phyloP scores from a whole-genome alignment of 2,888 invertebrate species.

The Sipha maydis region DNA sequence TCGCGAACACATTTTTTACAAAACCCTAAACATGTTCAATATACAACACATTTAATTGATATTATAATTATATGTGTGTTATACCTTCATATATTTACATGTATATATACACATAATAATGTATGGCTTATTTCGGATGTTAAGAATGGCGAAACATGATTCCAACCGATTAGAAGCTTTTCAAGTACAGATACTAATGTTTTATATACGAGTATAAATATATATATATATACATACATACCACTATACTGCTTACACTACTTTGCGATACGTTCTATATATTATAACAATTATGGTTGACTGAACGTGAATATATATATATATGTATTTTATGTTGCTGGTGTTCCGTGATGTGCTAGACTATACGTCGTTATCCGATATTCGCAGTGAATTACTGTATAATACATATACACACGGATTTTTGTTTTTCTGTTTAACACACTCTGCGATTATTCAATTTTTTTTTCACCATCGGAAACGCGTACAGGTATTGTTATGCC shows the following conservation, averaged over 20 bases:
- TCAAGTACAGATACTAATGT: constrained; percentile 24
- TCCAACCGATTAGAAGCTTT: constrained; percentile 55
- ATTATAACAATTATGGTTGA: constrained; percentile 52
- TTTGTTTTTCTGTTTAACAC: constrained; percentile 35
- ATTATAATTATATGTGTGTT: background rate
- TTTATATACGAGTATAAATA: background rate
- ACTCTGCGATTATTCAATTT: background rate
- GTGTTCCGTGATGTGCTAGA: background rate
- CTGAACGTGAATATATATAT: constrained; percentile 16
- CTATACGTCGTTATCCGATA: constrained; percentile 16
- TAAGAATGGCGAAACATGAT: constrained; percentile 49
- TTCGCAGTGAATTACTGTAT: constrained; percentile 5
- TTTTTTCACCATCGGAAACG: background rate
- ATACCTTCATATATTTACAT: background rate
- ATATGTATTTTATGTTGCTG: background rate
- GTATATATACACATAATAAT: background rate
- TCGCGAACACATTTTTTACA: background rate
- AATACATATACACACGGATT: background rate
- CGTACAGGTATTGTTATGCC: background rate
- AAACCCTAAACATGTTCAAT: background rate
- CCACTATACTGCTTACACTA: background rate
- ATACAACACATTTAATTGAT: background rate
- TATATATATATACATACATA: background rate
- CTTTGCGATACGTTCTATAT: background rate
- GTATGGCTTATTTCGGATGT: constrained; percentile 21